phyloP scores from a whole-genome alignment of 1,140 invertebrate species.

The Nixonia krombeini region DNA sequence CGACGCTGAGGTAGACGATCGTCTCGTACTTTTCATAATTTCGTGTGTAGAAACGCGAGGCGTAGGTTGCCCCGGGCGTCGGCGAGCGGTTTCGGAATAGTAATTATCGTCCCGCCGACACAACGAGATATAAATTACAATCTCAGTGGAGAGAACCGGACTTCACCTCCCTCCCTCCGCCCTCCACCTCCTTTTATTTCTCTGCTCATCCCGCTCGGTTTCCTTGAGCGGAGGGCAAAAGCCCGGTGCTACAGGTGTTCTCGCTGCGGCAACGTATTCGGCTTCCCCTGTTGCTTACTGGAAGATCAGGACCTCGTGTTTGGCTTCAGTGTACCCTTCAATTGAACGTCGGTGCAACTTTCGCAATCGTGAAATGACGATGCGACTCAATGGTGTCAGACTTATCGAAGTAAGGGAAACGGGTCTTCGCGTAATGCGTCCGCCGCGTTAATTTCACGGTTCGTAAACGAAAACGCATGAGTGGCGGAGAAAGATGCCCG shows the following conservation, averaged over 20 bases:
- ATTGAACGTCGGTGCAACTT: too few species aligned
- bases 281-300: conserved; percentile 19
- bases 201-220: conserved; percentile 20
- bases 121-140: conserved; percentile 51
- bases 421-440: too few species aligned
- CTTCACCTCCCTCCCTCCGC: conserved; percentile 23
- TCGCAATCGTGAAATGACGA: too few species aligned
- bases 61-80: conserved; percentile 13
- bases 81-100: conserved; percentile 43
- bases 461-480: too few species aligned
- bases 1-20: too few species aligned
- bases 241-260: conserved; percentile 38
- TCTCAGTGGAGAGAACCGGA: conserved; percentile 46
- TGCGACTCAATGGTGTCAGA: too few species aligned
- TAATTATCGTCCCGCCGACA: conserved; percentile 47
- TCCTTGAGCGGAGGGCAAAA: conserved; percentile 38
- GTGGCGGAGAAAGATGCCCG: too few species aligned
- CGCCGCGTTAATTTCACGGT: too few species aligned
- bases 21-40: conserved; percentile 23
- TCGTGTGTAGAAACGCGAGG: conserved; percentile 23
- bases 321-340: too few species aligned
- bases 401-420: too few species aligned
- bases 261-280: conserved; percentile 21
- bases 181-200: conserved; percentile 17
- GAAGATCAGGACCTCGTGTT: neutral